Conservation (phyloP, 2,888 invertebrate species). For the Hoplodrina ambigua region DNA sequence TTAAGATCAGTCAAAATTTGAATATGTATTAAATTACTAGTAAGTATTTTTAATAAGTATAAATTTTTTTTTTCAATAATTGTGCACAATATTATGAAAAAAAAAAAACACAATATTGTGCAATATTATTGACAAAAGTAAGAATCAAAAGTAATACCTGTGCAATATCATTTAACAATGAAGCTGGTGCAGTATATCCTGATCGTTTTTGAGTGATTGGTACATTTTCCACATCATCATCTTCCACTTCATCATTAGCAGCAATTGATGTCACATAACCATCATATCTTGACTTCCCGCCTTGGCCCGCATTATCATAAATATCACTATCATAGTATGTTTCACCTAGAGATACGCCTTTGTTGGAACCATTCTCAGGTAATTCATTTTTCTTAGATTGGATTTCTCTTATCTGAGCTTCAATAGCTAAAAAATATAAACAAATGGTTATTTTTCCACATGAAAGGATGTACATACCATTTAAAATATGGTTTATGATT, state of each 20-base stretch:
- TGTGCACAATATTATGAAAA: slow-evolving; percentile 3
- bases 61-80: neutral
- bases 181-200: slow-evolving; percentile 96
- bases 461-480: too few relatives aligned
- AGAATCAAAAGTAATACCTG: slow-evolving; percentile 89
- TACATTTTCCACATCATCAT: slow-evolving; percentile 96
- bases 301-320: slow-evolving; percentile 93
- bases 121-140: neutral
- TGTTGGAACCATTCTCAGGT: slow-evolving; percentile 91
- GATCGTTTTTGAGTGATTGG: slow-evolving; percentile 93
- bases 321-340: slow-evolving; percentile 98
- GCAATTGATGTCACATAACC: slow-evolving; percentile 99
- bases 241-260: slow-evolving; percentile 98
- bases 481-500: too few relatives aligned
- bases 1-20: neutral
- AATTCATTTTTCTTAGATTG: slow-evolving; percentile 96
- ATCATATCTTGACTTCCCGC: slow-evolving; percentile 95
- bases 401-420: slow-evolving; percentile 97
- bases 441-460: neutral
- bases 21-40: too few relatives aligned
- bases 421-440: slow-evolving; percentile 94
- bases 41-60: neutral
- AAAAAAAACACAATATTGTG: too few relatives aligned
- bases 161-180: slow-evolving; percentile 96
- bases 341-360: slow-evolving; percentile 96